These are phyloP conservation scores for Albula goreensis DNA, from an alignment of 2,113 vertebrate species.

Conservation along the genomic window DNA sequence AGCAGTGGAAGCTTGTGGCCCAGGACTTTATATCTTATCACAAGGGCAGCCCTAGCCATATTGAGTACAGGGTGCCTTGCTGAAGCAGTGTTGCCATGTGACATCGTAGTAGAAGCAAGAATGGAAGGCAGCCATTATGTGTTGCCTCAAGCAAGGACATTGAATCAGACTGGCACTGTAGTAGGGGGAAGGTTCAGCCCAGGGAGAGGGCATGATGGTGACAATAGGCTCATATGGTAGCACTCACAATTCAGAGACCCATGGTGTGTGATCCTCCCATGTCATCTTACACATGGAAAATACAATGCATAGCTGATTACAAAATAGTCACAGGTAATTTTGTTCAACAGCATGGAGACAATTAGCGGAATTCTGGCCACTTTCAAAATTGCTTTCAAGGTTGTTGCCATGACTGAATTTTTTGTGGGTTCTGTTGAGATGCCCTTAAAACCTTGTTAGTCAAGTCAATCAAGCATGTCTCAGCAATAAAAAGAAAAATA, in stretches of 20 bases:
- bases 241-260: neutral
- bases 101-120: neutral
- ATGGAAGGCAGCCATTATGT: neutral
- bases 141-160: neutral
- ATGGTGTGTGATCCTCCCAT: neutral
- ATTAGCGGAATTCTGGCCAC: neutral
- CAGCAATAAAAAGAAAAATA: neutral
- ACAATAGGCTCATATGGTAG: neutral
- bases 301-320: neutral
- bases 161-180: neutral
- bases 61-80: neutral
- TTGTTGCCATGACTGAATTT: neutral
- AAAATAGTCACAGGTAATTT: neutral
- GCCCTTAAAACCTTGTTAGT: neutral
- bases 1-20: neutral
- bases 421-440: neutral
- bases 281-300: neutral
- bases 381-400: neutral
- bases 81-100: neutral
- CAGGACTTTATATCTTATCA: neutral
- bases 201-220: neutral
- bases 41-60: neutral
- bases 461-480: neutral
- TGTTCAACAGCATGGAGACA: neutral
- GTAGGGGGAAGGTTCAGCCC: neutral